Evolutionary conservation across 2,797 vertebrate species (phyloP).

Genomic region (Lutjanus campechanus): DNA sequence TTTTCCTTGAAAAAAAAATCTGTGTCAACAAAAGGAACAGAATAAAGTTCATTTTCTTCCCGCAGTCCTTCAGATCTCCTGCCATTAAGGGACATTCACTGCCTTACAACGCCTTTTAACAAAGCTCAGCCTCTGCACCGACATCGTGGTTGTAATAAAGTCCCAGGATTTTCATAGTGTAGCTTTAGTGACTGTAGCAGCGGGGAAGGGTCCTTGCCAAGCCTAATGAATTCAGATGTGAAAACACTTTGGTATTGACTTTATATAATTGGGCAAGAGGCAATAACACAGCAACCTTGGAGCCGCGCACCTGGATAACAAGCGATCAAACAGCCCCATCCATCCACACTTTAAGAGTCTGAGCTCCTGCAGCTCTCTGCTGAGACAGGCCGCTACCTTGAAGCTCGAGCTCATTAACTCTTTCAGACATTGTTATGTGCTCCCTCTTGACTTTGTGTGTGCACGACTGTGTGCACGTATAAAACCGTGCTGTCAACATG

Average conservation of each 20-base stretch:
- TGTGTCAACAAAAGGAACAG: conserved; percentile 1
- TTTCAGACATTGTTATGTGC: conserved; percentile 48
- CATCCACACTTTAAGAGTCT: conserved; percentile 48
- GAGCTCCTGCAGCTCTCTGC: conserved; percentile 21
- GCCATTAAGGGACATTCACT: conserved; percentile 27
- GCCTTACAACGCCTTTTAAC: conserved; percentile 39
- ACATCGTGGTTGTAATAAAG: conserved; percentile 32
- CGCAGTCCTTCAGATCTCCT: not conserved
- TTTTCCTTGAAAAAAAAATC: too few relatives aligned
- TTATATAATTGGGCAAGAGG: conserved; percentile 72
- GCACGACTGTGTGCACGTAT: not conserved
- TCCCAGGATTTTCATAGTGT: conserved; percentile 37
- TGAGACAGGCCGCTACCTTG: conserved; percentile 52
- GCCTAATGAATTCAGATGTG: conserved; percentile 70
- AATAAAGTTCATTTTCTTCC: conserved; percentile 9
- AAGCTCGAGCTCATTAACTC: conserved; percentile 61
- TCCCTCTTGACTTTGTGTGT: conserved; percentile 36
- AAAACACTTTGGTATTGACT: conserved; percentile 71
- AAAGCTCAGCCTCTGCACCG: conserved; percentile 23
- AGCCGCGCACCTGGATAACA: conserved; percentile 70
- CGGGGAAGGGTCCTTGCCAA: conserved; percentile 45
- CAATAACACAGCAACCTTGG: conserved; percentile 70
- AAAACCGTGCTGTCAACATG: conserved; percentile 7
- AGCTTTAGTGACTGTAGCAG: conserved; percentile 36
- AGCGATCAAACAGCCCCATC: conserved; percentile 71